phyloP scores from a whole-genome alignment of 2,113 vertebrate genomes.

The Ia io region DNA sequence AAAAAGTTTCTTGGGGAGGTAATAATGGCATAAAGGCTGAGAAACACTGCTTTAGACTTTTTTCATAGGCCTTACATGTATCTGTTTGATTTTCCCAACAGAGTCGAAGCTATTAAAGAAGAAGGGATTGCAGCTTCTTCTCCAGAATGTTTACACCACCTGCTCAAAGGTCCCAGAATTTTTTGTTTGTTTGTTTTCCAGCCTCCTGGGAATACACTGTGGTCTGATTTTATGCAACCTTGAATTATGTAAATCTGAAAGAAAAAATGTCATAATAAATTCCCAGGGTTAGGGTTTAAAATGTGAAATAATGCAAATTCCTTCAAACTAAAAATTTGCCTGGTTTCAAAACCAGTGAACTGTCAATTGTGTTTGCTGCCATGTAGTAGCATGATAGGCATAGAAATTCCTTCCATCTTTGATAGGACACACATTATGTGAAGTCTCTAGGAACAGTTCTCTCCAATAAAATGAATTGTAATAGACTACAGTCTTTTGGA shows the following conservation, averaged over 20 bases:
- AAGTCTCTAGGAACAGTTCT: background rate
- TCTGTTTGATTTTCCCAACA: background rate
- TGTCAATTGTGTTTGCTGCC: background rate
- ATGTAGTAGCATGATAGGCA: background rate
- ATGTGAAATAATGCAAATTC: constrained; percentile 9
- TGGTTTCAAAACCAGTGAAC: constrained; percentile 1
- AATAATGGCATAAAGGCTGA: background rate
- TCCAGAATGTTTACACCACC: background rate
- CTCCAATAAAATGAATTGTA: background rate
- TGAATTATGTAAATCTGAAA: constrained; percentile 17
- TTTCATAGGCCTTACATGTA: background rate
- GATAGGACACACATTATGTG: background rate
- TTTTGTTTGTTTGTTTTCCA: background rate
- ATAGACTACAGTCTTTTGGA: background rate
- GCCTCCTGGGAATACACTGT: background rate
- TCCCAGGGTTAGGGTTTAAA: constrained; percentile 26
- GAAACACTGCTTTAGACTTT: background rate
- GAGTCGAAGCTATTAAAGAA: background rate
- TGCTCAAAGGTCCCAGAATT: background rate
- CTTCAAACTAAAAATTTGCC: constrained; percentile 13
- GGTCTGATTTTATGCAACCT: background rate
- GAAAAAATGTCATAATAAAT: background rate
- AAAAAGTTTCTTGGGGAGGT: background rate
- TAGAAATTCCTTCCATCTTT: background rate
- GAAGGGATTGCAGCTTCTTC: background rate